Base-by-base conservation (phyloP, 2,797 vertebrate genomes). In the Numenius phaeopus region DNA sequence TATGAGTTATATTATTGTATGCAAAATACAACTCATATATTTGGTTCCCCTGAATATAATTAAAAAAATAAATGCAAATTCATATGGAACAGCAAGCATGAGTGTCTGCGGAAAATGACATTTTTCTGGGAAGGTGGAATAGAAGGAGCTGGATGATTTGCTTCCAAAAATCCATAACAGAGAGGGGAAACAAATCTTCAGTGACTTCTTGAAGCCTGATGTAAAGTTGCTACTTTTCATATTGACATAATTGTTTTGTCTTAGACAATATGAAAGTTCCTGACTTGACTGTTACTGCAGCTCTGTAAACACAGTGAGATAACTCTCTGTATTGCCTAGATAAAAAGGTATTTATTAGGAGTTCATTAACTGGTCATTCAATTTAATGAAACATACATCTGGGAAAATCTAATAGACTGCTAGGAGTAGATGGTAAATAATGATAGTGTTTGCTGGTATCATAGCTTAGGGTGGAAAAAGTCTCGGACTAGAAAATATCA, bases 321-420 rank as follows among this genome's bases (percentile, higher is more conserved):
- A 14, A 3, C 30, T 44, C 21, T 47, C 23, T 47, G n/a, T 40
- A 65, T 49, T 16, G 34, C 42, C 30, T 34, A 77, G 58, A 83
- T 70, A 65, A 58, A 71, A 82, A 84, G 81, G 82, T 90, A 84
- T 91, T 81, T 94, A 65, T 81, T 91, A 72, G 26, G 66, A 65
- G 73, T 42, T 57, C 14, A 52, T 67, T 89, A 96, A 81, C 89
- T 84, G 71, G 37, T 89, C 67, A 65, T 70, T 91, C 64, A 58
- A 80, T 93, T 94, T 94, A 96, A 96, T 90, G 89, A 85, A 86
- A 78, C 44, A 67, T 71, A 87, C 84, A 57, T 23, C 69, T 62
- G 91, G 73, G 58, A 86, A 91, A 49, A 88, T 57, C 83, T 77
- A 87, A 86, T 42, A n/a, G 55, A 71, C 8, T 23, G 29, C 80